Conservation (phyloP, 2,113 vertebrate species). For the Galeopterus variegatus region DNA sequence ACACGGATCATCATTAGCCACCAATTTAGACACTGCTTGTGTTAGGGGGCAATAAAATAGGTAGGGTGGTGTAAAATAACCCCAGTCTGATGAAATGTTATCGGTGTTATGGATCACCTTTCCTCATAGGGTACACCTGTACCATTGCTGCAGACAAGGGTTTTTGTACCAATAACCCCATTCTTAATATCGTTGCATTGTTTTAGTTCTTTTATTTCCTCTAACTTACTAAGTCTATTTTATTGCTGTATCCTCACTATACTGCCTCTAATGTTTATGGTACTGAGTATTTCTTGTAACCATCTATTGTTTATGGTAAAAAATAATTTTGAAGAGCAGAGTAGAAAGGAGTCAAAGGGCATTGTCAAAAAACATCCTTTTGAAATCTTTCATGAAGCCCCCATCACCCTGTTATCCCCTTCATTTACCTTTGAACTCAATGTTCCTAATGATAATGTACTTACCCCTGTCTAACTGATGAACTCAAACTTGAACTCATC, state of each 20-base stretch:
- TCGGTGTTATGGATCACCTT: fast-evolving
- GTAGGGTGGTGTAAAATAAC: background rate
- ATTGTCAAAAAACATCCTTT: background rate
- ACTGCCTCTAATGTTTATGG: background rate
- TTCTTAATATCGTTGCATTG: background rate
- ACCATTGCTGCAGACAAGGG: background rate
- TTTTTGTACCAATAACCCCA: background rate
- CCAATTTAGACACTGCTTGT: background rate
- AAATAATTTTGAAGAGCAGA: background rate
- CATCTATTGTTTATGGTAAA: background rate
- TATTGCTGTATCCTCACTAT: background rate
- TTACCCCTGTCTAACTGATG: background rate
- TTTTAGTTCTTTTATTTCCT: background rate
- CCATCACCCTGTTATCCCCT: too few species aligned
- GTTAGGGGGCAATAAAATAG: background rate
- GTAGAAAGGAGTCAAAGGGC: background rate
- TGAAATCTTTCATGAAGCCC: background rate
- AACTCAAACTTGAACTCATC: background rate
- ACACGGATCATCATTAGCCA: background rate
- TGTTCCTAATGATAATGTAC: background rate
- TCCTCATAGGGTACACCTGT: background rate
- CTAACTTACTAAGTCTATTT: background rate
- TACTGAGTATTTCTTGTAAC: conserved; percentile 6
- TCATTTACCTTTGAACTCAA: background rate
- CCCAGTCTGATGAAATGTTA: background rate